Conservation (phyloP, 2,888 invertebrate genomes). For the Eurois occulta region DNA sequence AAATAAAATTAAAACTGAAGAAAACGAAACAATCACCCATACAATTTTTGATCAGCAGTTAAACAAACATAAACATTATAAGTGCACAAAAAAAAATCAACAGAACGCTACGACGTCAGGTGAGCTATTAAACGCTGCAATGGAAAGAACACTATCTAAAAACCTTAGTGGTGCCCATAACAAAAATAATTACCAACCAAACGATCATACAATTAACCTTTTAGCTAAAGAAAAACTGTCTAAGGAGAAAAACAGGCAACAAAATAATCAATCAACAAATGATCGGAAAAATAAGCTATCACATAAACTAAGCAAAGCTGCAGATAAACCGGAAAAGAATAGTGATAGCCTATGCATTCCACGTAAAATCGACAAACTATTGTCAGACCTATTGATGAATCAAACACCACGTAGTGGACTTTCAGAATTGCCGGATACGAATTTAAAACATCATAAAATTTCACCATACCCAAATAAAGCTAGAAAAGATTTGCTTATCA, state of each 20-base stretch:
- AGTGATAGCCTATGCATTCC: conserved; percentile 10
- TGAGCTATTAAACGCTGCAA: neutral
- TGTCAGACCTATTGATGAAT: conserved; percentile 16
- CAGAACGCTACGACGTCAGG: neutral
- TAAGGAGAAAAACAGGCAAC: neutral
- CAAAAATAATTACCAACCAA: neutral
- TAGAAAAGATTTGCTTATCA: neutral
- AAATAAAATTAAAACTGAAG: neutral
- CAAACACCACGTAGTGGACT: neutral
- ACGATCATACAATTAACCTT: neutral
- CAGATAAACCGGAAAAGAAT: neutral
- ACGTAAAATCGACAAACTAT: neutral
- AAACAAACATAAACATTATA: neutral
- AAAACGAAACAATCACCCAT: neutral
- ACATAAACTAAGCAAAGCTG: conserved; percentile 11
- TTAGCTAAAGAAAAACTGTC: too few relatives aligned
- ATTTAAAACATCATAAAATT: neutral
- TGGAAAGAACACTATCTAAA: neutral
- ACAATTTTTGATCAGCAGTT: neutral
- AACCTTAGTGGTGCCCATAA: neutral
- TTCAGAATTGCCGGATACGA: neutral
- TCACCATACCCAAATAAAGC: conserved; percentile 12
- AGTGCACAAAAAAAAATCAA: neutral
- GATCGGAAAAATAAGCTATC: neutral
- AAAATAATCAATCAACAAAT: neutral